Evolutionary conservation across 2,888 invertebrate species (phyloP), one percentile per base, ranked within the genome.

Genomic region (Eutolmus rufibarbis): DNA sequence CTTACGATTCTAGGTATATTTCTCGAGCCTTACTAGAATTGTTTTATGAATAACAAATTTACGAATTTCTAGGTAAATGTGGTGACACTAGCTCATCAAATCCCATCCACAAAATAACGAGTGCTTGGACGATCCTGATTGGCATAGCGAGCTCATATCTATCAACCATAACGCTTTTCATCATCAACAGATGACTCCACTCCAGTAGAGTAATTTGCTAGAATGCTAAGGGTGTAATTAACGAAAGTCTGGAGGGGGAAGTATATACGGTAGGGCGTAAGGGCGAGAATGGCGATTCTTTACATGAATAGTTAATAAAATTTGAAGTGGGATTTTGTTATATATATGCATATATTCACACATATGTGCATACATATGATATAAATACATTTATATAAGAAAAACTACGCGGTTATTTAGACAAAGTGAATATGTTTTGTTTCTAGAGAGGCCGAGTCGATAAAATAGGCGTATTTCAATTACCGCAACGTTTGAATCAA

Each of bases 1-100:
- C 90, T 93, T 87, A 92, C 93, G 43, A 90, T 92, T 81, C 91
- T 92, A 89, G 93, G 93, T 93, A 89, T 90, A 87, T 87, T 86
- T 5, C 12, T 28, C 14, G 4, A 66, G 2, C 43, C 40, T 76
- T 87, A 78, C 16, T 46, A 9, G 14, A 16, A 12, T 16, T 46
- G 12, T 46, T 46, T 46, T 4, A 2, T 12, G 5, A 14, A 16
- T 46, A 46, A 46, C 4, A 16, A 16, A 12, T 0, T 46, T 43
- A 12, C 2, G 12, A 46, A 79, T 57, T 76, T 37, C 2, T 31
- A 90, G 90, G 89, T 23, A 89, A 89, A 89, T 90, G 90, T 88
- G 89, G 89, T 57, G 90, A 89, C 77, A 88, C 89, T 31, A 90
- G 88, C 86, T 88, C 89, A 87, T 89, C 90, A 37, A 86, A 88